phyloP scores from a whole-genome alignment of 2,888 invertebrate genomes.

The Leptinotarsa peninsularis region DNA sequence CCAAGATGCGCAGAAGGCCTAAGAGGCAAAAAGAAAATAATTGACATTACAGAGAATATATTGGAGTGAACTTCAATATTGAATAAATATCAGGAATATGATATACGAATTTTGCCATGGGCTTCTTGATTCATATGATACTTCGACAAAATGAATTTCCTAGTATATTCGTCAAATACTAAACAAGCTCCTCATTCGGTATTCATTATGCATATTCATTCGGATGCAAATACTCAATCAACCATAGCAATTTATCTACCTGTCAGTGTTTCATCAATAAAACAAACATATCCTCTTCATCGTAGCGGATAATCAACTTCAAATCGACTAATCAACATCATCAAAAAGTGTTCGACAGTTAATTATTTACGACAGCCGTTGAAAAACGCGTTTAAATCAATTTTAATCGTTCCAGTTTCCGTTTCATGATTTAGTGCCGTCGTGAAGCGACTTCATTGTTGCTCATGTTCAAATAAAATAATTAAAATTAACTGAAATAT shows the following conservation, averaged over 20 bases:
- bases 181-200: constrained; percentile 30
- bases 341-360: constrained; percentile 14
- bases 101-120: background rate
- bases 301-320: constrained; percentile 8
- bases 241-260: constrained; percentile 32
- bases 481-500: too few relatives aligned
- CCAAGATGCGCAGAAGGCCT: too few relatives aligned
- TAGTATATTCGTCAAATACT: constrained; percentile 29
- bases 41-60: too few relatives aligned
- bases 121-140: background rate
- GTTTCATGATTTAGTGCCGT: background rate
- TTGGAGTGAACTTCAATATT: too few relatives aligned
- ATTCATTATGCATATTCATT: constrained; percentile 32
- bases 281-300: constrained; percentile 25
- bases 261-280: constrained; percentile 33
- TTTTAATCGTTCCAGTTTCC: constrained; percentile 10
- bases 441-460: constrained; percentile 14
- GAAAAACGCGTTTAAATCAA: constrained; percentile 18
- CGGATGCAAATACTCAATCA: constrained; percentile 33
- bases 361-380: constrained; percentile 3
- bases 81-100: background rate
- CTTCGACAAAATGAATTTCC: background rate
- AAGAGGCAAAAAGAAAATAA: too few relatives aligned
- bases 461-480: background rate
- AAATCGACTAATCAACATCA: constrained; percentile 12